Evolutionary conservation across 2,888 invertebrate genomes (phyloP).

Genomic region (Arge pagana): DNA sequence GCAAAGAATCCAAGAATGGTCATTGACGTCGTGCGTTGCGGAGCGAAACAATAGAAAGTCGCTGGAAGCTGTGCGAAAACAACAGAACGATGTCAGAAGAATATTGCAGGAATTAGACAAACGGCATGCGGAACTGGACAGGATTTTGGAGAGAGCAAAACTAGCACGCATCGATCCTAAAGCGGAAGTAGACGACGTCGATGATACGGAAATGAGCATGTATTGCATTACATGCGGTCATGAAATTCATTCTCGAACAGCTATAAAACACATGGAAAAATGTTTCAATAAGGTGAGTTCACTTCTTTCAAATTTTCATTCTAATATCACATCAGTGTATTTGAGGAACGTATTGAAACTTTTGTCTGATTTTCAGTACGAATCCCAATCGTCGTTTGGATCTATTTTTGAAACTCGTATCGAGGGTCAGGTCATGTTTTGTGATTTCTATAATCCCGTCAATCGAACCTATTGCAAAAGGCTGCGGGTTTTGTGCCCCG

Average conservation of each 20-base stretch:
- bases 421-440: conserved; percentile 96
- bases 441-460: conserved; percentile 89
- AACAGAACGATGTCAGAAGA: conserved; percentile 77
- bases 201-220: conserved; percentile 79
- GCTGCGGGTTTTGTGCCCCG: conserved; percentile 93
- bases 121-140: conserved; percentile 78
- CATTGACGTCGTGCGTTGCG: conserved; percentile 81
- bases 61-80: conserved; percentile 75
- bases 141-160: conserved; percentile 78
- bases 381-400: conserved; percentile 95
- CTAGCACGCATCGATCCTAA: conserved; percentile 71
- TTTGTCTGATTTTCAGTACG: conserved; percentile 67
- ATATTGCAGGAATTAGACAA: conserved; percentile 80
- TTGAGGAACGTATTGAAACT: neutral
- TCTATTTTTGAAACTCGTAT: conserved; percentile 93
- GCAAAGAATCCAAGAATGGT: conserved; percentile 92
- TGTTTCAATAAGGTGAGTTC: conserved; percentile 84
- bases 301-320: neutral
- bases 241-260: conserved; percentile 89
- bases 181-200: conserved; percentile 65
- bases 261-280: conserved; percentile 96
- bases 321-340: neutral
- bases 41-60: conserved; percentile 79
- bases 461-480: conserved; percentile 95
- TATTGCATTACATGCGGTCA: conserved; percentile 97